phyloP scores from a whole-genome alignment of 1,140 invertebrate genomes.

The Drosophila sulfurigaster region DNA sequence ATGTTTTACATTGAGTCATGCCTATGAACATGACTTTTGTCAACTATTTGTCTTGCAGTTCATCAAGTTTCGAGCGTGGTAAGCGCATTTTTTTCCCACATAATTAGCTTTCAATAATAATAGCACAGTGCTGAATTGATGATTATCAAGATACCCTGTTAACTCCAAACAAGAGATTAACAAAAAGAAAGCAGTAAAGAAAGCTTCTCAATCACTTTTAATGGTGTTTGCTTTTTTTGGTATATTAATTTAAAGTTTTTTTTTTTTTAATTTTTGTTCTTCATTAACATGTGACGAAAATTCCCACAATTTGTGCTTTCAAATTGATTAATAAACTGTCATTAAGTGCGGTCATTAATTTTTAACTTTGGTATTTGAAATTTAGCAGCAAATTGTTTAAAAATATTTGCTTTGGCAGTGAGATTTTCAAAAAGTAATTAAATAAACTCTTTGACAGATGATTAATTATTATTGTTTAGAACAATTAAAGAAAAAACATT shows the following conservation, averaged over 20 bases:
- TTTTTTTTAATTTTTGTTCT: neutral
- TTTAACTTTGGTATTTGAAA: neutral
- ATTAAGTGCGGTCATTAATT: constrained; percentile 4
- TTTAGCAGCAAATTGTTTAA: neutral
- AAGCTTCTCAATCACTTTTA: too few species aligned
- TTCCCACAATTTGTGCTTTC: constrained; percentile 15
- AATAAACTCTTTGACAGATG: too few species aligned
- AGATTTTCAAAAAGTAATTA: neutral
- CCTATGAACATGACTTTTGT: constrained; percentile 45
- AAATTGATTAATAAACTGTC: neutral
- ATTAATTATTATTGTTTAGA: too few species aligned
- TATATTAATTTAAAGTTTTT: neutral
- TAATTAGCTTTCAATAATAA: constrained; percentile 15
- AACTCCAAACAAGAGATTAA: neutral
- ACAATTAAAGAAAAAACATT: too few species aligned
- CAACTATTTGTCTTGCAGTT: constrained; percentile 26
- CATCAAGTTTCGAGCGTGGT: constrained; percentile 31
- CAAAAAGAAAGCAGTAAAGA: too few species aligned
- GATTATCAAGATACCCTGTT: neutral
- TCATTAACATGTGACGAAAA: neutral
- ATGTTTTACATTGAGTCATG: constrained; percentile 37
- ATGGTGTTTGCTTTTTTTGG: too few species aligned
- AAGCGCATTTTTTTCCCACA: constrained; percentile 29
- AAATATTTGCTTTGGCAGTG: neutral
- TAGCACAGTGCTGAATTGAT: neutral